These are phyloP conservation scores for Andrena hattorfiana DNA, from an alignment of 2,888 invertebrate genomes.

Conservation along the genomic window DNA sequence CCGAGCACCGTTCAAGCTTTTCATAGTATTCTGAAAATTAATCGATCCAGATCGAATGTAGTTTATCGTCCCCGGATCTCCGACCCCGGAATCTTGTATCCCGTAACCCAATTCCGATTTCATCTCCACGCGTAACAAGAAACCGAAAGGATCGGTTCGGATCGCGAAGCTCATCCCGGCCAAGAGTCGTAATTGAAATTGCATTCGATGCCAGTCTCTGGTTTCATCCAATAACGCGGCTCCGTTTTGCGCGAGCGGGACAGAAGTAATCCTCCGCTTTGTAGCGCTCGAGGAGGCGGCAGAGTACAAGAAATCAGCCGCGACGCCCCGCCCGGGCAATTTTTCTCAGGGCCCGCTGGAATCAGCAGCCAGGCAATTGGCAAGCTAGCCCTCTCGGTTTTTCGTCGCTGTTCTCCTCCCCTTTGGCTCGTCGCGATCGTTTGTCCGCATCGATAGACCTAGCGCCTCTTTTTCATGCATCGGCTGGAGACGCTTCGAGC, in stretches of 20 bases:
- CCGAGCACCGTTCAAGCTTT: no score
- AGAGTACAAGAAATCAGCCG: constrained; percentile 3
- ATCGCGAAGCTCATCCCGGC: neutral
- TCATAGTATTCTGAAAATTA: no score
- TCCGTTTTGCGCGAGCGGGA: constrained; percentile 1
- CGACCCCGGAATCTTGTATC: neutral
- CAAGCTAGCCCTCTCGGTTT: constrained; percentile 32
- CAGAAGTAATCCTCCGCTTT: neutral
- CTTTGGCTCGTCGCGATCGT: constrained; percentile 57
- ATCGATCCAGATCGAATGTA: no score
- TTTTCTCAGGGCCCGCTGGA: neutral
- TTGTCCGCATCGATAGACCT: constrained; percentile 68
- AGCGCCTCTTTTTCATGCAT: constrained; percentile 55
- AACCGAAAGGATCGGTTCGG: neutral
- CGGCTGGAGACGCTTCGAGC: neutral
- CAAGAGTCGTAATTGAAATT: constrained; percentile 13
- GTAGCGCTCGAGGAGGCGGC: neutral
- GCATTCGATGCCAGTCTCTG: neutral
- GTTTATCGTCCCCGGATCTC: no score
- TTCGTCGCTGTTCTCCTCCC: constrained; percentile 11
- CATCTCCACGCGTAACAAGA: neutral
- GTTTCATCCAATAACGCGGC: neutral
- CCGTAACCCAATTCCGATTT: constrained; percentile 7
- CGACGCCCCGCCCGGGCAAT: neutral
- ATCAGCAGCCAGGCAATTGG: constrained; percentile 22